phyloP scores from a whole-genome alignment of 1,140 invertebrate genomes.

The Batillaria attramentaria region DNA sequence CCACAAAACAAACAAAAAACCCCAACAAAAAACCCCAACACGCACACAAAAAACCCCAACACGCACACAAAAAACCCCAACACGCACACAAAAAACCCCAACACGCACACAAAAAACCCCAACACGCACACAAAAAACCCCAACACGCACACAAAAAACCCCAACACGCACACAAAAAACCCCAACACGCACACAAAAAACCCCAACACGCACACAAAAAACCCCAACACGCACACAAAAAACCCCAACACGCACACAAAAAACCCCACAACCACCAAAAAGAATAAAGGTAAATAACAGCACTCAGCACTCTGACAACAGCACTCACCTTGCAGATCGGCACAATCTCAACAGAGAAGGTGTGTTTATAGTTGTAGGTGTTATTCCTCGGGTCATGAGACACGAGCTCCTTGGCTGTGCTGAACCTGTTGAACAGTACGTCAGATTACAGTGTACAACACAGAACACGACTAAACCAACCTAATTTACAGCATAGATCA shows the following conservation, averaged over 20 bases:
- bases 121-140: not conserved
- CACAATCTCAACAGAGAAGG: conserved; percentile 92
- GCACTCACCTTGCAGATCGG: conserved; percentile 89
- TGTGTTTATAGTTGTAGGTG: conserved; percentile 94
- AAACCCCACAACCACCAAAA: no score
- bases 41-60: no score
- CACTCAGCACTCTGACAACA: conserved; percentile 9
- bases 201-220: not conserved
- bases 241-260: no score
- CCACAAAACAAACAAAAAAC: no score
- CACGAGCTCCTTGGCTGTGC: conserved; percentile 94
- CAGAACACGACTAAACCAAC: not conserved
- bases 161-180: not conserved
- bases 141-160: not conserved
- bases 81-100: not conserved
- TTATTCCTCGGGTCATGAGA: conserved; percentile 99
- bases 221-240: no score
- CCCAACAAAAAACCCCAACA: no score
- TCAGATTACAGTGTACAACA: not conserved
- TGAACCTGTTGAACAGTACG: conserved; percentile 77
- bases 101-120: no score
- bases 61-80: not conserved
- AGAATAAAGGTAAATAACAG: no score
- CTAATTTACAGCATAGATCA: not conserved
- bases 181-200: not conserved